Conservation (phyloP, 2,113 vertebrate genomes). For the Phainopepla nitens region DNA sequence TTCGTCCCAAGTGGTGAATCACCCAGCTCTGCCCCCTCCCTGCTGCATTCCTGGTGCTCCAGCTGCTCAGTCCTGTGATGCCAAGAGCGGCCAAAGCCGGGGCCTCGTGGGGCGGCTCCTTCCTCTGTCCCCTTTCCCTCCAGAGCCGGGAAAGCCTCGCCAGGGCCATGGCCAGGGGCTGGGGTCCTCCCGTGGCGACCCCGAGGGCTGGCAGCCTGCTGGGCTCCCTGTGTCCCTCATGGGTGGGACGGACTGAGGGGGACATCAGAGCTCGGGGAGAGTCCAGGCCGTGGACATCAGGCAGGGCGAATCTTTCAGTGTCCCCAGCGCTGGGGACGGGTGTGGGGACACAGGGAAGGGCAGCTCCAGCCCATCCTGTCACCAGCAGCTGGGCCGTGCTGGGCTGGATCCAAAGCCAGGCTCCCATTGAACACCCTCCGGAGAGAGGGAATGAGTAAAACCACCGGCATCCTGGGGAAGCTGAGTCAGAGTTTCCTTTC, state of each 20-base stretch:
- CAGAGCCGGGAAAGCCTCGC: background rate
- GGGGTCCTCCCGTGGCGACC: fast-evolving
- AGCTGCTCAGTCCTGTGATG: background rate
- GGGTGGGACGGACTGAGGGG: background rate
- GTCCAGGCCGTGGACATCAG: background rate
- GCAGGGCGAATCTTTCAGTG: fast-evolving
- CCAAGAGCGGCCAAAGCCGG: background rate
- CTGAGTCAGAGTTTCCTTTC: constrained; percentile 4
- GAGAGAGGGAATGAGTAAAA: constrained; percentile 13
- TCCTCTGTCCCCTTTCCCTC: background rate
- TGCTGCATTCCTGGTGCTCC: fast-evolving
- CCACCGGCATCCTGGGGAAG: background rate
- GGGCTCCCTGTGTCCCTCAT: fast-evolving
- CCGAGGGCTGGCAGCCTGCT: background rate
- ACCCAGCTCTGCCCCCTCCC: background rate
- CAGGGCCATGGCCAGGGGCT: fast-evolving
- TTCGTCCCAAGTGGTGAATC: background rate
- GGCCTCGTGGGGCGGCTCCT: fast-evolving
- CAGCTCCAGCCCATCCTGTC: background rate
- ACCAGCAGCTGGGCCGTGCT: fast-evolving
- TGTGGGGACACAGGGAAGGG: background rate
- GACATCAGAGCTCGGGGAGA: background rate
- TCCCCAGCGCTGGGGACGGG: background rate
- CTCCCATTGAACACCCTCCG: background rate
- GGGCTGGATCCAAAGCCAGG: background rate